A percentile compares a stretch with the other conserved stretches of the same genome.
Evolutionary conservation across 1,140 invertebrate species (phyloP).

Genomic region (Pseudomyrmex sp.): DNA sequence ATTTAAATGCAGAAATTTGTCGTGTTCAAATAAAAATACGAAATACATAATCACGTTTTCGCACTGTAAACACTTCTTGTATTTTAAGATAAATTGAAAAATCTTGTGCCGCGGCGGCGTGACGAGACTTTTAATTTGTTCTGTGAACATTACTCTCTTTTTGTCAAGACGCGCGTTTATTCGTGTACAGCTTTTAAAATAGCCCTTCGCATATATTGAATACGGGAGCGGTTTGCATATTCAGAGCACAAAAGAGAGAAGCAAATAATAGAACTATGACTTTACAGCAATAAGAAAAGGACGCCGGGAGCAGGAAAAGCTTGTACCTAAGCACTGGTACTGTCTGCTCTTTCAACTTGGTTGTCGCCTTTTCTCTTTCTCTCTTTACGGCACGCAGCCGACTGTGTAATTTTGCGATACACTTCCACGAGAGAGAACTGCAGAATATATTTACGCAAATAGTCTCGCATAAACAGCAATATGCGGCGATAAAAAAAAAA

Average conservation of each 20-base stretch:
- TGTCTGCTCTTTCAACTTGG: slow-evolving; percentile 29
- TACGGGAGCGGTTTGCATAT: slow-evolving; percentile 9
- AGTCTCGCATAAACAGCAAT: slow-evolving; percentile 1
- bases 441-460: slow-evolving; percentile 5
- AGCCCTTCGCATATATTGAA: slow-evolving; percentile 30
- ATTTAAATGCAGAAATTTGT: neutral
- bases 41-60: neutral
- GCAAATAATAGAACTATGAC: slow-evolving; percentile 40
- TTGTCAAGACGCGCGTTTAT: neutral
- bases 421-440: slow-evolving; percentile 3
- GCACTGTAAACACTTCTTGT: neutral
- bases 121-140: slow-evolving; percentile 1
- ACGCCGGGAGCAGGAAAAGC: slow-evolving; percentile 1
- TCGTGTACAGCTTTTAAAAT: slow-evolving; percentile 16
- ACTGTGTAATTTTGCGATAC: slow-evolving; percentile 45
- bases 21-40: neutral
- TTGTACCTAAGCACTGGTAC: slow-evolving; percentile 29
- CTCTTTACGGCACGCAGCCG: neutral
- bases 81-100: neutral
- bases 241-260: slow-evolving; percentile 22
- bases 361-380: slow-evolving; percentile 24
- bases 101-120: neutral
- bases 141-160: slow-evolving; percentile 27
- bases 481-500: neutral
- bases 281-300: slow-evolving; percentile 33